phyloP scores from a whole-genome alignment of 2,113 vertebrate genomes.

The Takifugu bimaculatus region DNA sequence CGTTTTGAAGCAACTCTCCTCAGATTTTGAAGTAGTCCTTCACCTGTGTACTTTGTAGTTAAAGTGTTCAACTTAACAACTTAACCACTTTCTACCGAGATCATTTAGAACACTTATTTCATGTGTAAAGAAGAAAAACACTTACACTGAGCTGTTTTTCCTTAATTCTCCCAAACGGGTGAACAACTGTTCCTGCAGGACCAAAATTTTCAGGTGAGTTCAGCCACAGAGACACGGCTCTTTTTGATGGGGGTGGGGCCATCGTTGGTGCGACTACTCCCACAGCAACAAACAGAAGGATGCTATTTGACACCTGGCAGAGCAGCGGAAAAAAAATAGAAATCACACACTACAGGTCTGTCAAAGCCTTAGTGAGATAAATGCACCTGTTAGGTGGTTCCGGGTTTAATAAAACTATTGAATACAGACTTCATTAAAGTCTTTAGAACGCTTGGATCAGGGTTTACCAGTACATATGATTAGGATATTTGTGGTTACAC shows the following conservation, averaged over 20 bases:
- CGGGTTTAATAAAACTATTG: too few relatives aligned
- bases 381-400: too few relatives aligned
- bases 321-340: constrained; percentile 6
- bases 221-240: constrained; percentile 26
- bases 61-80: too few relatives aligned
- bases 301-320: constrained; percentile 44
- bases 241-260: constrained; percentile 53
- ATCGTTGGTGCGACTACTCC: constrained; percentile 24
- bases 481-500: too few relatives aligned
- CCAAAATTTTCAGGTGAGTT: constrained; percentile 56
- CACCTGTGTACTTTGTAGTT: neutral
- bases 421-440: too few relatives aligned
- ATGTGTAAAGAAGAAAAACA: constrained; percentile 5
- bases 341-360: neutral
- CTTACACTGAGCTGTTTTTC: constrained; percentile 48
- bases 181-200: constrained; percentile 30
- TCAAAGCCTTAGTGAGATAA: neutral
- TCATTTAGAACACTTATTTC: too few relatives aligned
- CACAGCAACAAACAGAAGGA: constrained; percentile 23
- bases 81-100: too few relatives aligned
- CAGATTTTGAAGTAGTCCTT: neutral
- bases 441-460: too few relatives aligned
- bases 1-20: neutral
- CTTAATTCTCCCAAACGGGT: constrained; percentile 5
- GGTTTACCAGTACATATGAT: too few relatives aligned